Evolutionary conservation across 2,888 invertebrate species (phyloP).

Genomic region (Eumerus sabulonum): DNA sequence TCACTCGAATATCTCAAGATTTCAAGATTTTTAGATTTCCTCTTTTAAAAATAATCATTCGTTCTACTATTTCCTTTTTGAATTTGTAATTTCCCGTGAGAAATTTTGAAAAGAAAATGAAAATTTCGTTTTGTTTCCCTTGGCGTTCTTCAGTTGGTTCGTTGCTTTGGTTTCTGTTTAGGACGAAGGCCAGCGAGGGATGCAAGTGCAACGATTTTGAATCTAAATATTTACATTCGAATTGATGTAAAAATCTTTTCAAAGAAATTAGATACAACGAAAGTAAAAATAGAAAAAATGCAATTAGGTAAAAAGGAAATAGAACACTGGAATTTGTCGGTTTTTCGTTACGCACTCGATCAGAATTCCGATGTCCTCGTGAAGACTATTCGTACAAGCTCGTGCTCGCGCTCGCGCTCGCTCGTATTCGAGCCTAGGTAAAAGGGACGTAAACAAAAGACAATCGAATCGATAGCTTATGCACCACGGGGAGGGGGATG

Average conservation of each 20-base stretch:
- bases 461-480: too few species aligned
- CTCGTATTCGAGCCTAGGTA: too few species aligned
- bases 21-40: constrained; percentile 17
- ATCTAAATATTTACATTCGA: constrained; percentile 63
- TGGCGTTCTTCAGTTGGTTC: too few species aligned
- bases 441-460: too few species aligned
- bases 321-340: too few species aligned
- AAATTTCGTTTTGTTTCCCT: constrained; percentile 2
- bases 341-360: constrained; percentile 55
- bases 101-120: constrained; percentile 48
- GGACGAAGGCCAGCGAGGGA: constrained; percentile 52
- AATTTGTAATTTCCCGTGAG: constrained; percentile 48
- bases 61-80: constrained; percentile 38
- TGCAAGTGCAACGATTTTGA: constrained; percentile 33
- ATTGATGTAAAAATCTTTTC: constrained; percentile 53
- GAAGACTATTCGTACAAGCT: too few species aligned
- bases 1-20: constrained; percentile 53
- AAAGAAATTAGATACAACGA: constrained; percentile 11
- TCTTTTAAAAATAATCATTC: constrained; percentile 49
- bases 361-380: constrained; percentile 30
- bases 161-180: constrained; percentile 11
- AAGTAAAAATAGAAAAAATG: not conserved
- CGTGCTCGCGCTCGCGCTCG: too few species aligned
- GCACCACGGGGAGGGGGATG: constrained; percentile 11
- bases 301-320: not conserved